A percentile compares a stretch with the other conserved stretches of the same genome.
Evolutionary conservation across 2,113 vertebrate genomes (phyloP).

Genomic region (Amphilophus citrinellus): DNA sequence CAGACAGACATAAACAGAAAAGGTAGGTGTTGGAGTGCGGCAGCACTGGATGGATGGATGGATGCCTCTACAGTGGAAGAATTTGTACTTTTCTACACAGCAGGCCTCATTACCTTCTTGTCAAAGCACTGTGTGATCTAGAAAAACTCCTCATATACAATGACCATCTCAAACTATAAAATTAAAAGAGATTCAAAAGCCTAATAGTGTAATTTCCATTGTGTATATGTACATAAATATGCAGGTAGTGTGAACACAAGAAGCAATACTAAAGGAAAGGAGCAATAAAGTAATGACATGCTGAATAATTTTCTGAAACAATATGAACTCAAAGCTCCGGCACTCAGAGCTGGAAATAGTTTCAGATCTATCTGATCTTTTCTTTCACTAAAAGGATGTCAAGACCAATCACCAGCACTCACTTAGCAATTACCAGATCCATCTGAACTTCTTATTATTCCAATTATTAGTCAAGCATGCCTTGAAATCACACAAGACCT

Average conservation of each 20-base stretch:
- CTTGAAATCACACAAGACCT: conserved; percentile 59
- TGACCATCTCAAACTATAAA: background rate
- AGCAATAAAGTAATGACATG: background rate
- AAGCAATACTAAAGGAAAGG: background rate
- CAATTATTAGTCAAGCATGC: conserved; percentile 79
- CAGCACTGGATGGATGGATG: background rate
- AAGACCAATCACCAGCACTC: conserved; percentile 51
- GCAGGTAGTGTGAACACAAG: background rate
- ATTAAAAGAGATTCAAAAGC: background rate
- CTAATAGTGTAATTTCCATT: background rate
- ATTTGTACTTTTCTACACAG: conserved; percentile 47
- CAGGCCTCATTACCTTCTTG: conserved; percentile 56
- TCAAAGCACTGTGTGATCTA: conserved; percentile 32
- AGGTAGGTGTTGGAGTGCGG: conserved; percentile 28
- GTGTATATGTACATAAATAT: background rate
- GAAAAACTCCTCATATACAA: conserved; percentile 53
- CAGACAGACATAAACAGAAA: conserved; percentile 20
- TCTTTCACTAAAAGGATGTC: conserved; percentile 53
- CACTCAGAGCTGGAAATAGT: background rate
- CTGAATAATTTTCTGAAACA: background rate
- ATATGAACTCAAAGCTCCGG: conserved; percentile 16
- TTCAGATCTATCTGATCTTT: conserved; percentile 32
- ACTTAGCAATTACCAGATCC: conserved; percentile 60
- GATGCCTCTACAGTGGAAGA: conserved; percentile 31
- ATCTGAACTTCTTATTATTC: conserved; percentile 74